These are phyloP conservation scores for Nomia melanderi DNA, from an alignment of 1,140 invertebrate species.

Conservation along the genomic window DNA sequence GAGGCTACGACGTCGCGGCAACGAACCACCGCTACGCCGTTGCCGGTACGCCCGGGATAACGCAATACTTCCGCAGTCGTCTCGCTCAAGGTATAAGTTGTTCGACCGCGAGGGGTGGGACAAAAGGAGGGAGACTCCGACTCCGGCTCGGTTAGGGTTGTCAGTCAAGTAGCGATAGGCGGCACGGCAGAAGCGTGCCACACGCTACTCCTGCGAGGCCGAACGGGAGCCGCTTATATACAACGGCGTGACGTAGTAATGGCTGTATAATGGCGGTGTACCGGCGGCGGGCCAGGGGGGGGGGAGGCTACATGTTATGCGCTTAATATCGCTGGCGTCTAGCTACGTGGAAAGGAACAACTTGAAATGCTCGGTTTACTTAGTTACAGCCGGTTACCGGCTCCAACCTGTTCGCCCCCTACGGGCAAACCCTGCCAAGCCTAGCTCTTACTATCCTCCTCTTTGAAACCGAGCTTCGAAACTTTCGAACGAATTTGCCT, in stretches of 20 bases:
- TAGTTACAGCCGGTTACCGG: conserved; percentile 10
- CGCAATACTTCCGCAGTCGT: conserved; percentile 47
- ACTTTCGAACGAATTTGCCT: conserved; percentile 30
- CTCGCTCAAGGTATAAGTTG: conserved; percentile 9
- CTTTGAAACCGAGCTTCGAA: conserved; percentile 9
- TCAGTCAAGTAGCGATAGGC: conserved; percentile 67
- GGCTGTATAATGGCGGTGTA: conserved; percentile 65
- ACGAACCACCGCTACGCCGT: background rate
- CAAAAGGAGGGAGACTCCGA: conserved; percentile 16
- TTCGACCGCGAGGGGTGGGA: background rate
- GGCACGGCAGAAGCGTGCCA: conserved; percentile 62
- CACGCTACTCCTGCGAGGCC: conserved; percentile 63
- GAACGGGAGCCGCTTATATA: conserved; percentile 36
- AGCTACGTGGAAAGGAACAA: conserved; percentile 58
- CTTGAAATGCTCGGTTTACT: conserved; percentile 56
- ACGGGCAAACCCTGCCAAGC: background rate
- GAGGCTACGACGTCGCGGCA: conserved; percentile 25
- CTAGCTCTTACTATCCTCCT: background rate
- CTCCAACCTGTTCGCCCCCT: background rate
- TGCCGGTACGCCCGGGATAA: conserved; percentile 23
- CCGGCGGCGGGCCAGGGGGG: too few species aligned
- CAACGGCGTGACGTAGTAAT: conserved; percentile 69
- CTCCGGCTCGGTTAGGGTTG: conserved; percentile 62
- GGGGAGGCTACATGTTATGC: conserved; percentile 52
- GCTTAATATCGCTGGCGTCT: conserved; percentile 62